Evolutionary conservation across 2,888 invertebrate species (phyloP).

Genomic region (Tetragnatha montana): DNA sequence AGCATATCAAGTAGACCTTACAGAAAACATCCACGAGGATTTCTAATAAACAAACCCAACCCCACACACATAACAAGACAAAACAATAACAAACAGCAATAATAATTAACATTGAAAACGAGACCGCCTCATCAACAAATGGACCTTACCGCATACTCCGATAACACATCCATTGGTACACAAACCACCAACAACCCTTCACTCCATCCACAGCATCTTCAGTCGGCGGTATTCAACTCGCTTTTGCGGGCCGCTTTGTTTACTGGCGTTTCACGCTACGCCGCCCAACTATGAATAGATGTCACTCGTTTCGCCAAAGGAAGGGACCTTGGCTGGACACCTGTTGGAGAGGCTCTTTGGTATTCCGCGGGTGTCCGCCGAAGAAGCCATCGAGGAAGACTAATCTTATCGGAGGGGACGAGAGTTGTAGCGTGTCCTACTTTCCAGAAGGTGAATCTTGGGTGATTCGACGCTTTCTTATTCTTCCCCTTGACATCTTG

Average conservation of each 20-base stretch:
- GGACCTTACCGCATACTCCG: not conserved
- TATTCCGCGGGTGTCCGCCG: not conserved
- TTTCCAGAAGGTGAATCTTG: not conserved
- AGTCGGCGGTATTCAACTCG: not conserved
- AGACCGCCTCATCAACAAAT: not conserved
- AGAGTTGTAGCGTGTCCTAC: not conserved
- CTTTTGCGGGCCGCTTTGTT: not conserved
- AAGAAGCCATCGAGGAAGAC: not conserved
- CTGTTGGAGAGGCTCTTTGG: not conserved
- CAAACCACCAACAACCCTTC: not conserved
- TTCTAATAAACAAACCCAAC: too few relatives aligned
- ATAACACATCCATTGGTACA: not conserved
- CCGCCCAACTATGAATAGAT: constrained; percentile 28
- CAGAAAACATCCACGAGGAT: too few relatives aligned
- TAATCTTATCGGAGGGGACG: not conserved
- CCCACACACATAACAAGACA: too few relatives aligned
- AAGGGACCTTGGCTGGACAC: not conserved
- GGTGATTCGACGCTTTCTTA: not conserved
- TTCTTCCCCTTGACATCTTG: not conserved
- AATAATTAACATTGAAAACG: not conserved
- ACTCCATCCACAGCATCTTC: not conserved
- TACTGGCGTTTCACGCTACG: constrained; percentile 32
- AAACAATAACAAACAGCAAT: not conserved
- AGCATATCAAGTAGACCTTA: too few relatives aligned
- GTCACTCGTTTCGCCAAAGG: not conserved